Conservation (phyloP, 2,113 vertebrate genomes). For the Chrysemys picta region DNA sequence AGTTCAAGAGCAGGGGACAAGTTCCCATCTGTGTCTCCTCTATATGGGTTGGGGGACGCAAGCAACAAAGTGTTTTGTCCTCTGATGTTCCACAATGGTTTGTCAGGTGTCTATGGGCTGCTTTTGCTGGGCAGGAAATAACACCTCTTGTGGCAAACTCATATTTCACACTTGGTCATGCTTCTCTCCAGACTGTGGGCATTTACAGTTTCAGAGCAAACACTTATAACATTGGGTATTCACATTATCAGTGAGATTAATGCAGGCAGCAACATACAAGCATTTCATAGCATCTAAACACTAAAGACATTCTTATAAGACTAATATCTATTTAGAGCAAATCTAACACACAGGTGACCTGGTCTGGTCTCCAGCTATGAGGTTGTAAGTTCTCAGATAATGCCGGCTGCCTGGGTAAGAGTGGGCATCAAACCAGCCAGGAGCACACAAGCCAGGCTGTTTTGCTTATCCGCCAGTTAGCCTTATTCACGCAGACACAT, state of each 20-base stretch:
- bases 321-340: neutral
- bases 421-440: too few species aligned
- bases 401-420: neutral
- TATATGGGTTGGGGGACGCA: rapidly evolving
- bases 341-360: neutral
- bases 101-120: neutral
- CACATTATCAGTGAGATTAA: too few species aligned
- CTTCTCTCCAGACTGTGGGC: neutral
- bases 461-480: neutral
- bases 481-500: too few species aligned
- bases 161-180: neutral
- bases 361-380: neutral
- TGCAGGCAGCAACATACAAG: neutral
- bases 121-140: neutral
- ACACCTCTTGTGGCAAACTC: neutral
- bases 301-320: neutral
- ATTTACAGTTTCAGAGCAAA: neutral
- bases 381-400: neutral
- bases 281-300: neutral
- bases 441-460: neutral
- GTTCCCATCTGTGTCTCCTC: too few species aligned
- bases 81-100: neutral
- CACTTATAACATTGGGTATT: neutral
- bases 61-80: neutral
- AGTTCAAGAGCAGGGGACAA: neutral